A percentile compares a stretch with the other conserved stretches of the same genome.
Evolutionary conservation across 2,113 vertebrate genomes (phyloP).

Genomic region (Rhipidura dahli): DNA sequence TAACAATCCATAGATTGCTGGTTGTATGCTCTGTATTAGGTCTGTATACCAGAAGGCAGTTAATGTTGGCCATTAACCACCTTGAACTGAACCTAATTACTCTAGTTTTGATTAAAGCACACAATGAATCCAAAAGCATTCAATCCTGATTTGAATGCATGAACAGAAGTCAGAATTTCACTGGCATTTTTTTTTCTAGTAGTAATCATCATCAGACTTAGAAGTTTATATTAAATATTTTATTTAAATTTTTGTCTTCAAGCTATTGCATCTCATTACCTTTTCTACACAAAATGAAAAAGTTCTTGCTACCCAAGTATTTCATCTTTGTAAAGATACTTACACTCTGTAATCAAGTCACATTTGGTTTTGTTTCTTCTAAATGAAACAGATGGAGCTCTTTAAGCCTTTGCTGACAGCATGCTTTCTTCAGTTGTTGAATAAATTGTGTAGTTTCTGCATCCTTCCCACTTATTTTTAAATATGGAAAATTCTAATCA

Average conservation of each 20-base stretch:
- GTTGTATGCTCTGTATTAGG: neutral
- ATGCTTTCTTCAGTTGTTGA: neutral
- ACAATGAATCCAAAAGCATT: neutral
- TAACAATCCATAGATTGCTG: neutral
- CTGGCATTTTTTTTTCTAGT: neutral
- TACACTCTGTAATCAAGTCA: neutral
- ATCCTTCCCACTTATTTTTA: neutral
- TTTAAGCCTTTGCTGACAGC: neutral
- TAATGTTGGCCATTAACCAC: neutral
- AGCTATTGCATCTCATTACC: neutral
- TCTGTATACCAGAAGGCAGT: neutral
- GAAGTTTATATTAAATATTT: slow-evolving; percentile 27
- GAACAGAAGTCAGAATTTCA: neutral
- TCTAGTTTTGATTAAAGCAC: slow-evolving; percentile 24
- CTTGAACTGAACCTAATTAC: slow-evolving; percentile 24
- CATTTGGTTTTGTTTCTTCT: slow-evolving; percentile 16
- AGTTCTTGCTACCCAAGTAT: neutral
- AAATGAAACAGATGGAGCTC: slow-evolving; percentile 46
- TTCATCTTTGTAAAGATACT: slow-evolving; percentile 7
- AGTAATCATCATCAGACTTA: neutral
- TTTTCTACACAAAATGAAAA: slow-evolving; percentile 25
- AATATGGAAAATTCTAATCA: neutral
- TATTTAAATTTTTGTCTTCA: neutral
- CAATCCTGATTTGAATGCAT: neutral
- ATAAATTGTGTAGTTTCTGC: neutral